Evolutionary conservation across 2,888 invertebrate genomes (phyloP), one percentile per base, ranked within the genome.

Genomic region (Nycteola revayana): DNA sequence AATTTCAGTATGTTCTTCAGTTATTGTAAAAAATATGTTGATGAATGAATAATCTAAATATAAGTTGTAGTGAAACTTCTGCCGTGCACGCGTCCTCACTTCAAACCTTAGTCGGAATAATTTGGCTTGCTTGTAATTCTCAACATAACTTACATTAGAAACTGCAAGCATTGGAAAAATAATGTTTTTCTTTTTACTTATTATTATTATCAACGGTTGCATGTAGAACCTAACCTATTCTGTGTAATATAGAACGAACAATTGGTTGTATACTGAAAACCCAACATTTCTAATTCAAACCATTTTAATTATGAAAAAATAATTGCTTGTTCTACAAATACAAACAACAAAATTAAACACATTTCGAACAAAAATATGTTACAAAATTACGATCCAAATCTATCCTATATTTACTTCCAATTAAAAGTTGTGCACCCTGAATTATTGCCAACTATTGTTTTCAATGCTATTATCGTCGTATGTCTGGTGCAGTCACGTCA

Each of bases 401-500:
- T 53, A 25, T 38, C 37, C 22, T 36, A 34, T 51, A 53, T 45
- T 38, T 41, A 54, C 35, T 24, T 36, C 37, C 37, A 52, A 46
- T 54, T 53, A 46, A 46, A 49, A 46, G 20, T 49, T 23, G 29
- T 27, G 27, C 25, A 26, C 34, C 9, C 34, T 32, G 49, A 40
- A 53, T 45, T 52, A 55, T 46, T 46, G 38, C 32, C 27, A 43
- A 32, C 49, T 45, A 58, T 58, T 58, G 57, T 55, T 55, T 46
- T 44, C 51, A 41, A 42, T 43, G 44, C 44, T 44, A 49, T 57
- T 52, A 43, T 43, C 18, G 42, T 9, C 30, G 47, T 49, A 59
- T 57, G 52, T 48, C 49, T 50, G 46, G 32, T 42, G 53, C 53
- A 62, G 66, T 68, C 66, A 71, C 69, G 68, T 58, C 59, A 64